A percentile compares a stretch with the other conserved stretches of the same genome.
These are phyloP conservation scores for Proisotoma minuta DNA, from an alignment of 2,888 invertebrate genomes.

Conservation along the genomic window DNA sequence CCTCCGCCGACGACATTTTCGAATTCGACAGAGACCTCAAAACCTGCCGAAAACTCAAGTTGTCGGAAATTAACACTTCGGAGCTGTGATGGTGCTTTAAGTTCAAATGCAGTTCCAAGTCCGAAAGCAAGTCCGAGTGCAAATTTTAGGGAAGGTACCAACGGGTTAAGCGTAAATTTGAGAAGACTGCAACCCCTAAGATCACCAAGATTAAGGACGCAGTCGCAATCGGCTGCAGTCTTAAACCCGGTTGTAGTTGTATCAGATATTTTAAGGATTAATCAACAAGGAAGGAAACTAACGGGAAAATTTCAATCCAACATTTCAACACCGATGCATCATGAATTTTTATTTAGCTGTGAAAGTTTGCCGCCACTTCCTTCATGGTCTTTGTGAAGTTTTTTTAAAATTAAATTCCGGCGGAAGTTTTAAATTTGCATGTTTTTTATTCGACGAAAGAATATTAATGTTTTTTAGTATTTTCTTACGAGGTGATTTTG, in stretches of 20 bases:
- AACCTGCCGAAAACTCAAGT: background rate
- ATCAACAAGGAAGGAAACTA: too few relatives aligned
- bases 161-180: too few relatives aligned
- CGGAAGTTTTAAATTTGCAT: too few relatives aligned
- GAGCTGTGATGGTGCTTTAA: background rate
- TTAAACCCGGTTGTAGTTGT: slow-evolving; percentile 40
- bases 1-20: slow-evolving; percentile 17
- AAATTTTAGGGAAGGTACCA: too few relatives aligned
- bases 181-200: too few relatives aligned
- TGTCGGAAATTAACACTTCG: background rate
- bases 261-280: slow-evolving; percentile 38
- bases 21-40: slow-evolving; percentile 2
- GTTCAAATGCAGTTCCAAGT: background rate
- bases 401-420: too few relatives aligned
- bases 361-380: slow-evolving; percentile 43
- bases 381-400: slow-evolving; percentile 30
- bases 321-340: slow-evolving; percentile 34
- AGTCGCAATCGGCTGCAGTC: too few relatives aligned
- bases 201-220: too few relatives aligned
- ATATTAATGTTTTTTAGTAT: too few relatives aligned
- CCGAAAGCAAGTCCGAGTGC: background rate
- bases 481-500: too few relatives aligned
- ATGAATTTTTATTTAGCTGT: slow-evolving; percentile 34
- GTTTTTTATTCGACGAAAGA: too few relatives aligned
- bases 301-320: slow-evolving; percentile 26